Conservation (phyloP, 2,113 vertebrate genomes). For the Rhynchopsitta pachyrhyncha region DNA sequence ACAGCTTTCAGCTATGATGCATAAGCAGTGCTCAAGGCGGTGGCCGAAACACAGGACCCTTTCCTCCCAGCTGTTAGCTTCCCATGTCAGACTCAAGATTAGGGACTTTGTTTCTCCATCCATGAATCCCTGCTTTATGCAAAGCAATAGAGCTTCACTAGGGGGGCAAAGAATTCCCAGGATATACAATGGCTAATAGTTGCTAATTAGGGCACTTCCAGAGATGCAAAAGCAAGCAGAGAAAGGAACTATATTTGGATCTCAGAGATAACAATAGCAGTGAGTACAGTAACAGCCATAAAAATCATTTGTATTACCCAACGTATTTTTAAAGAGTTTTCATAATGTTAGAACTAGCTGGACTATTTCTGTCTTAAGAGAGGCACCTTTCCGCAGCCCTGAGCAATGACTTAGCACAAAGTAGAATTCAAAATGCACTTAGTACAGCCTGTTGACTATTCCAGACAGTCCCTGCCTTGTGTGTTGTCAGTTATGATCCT, state of each 20-base stretch:
- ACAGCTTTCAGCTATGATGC: not conserved
- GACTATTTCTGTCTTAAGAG: not conserved
- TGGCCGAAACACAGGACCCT: not conserved
- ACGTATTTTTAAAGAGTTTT: not conserved
- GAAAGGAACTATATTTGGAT: not conserved
- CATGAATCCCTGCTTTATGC: not conserved
- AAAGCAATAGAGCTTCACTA: not conserved
- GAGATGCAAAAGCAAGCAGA: not conserved
- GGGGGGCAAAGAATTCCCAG: not conserved
- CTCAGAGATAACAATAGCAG: not conserved
- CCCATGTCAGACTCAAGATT: not conserved
- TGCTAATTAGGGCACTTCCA: not conserved
- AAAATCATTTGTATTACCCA: not conserved
- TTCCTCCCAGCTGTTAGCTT: not conserved
- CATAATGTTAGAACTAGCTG: not conserved
- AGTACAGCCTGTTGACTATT: not conserved
- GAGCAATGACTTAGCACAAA: not conserved
- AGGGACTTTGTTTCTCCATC: not conserved
- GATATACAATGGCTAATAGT: not conserved
- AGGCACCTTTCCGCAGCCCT: not conserved
- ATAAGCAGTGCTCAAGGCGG: not conserved
- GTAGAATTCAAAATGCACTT: not conserved
- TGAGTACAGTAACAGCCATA: not conserved
- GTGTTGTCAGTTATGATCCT: not conserved
- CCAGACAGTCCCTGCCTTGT: not conserved